phyloP scores from a whole-genome alignment of 2,797 vertebrate species.

The Pelobates cultripes region DNA sequence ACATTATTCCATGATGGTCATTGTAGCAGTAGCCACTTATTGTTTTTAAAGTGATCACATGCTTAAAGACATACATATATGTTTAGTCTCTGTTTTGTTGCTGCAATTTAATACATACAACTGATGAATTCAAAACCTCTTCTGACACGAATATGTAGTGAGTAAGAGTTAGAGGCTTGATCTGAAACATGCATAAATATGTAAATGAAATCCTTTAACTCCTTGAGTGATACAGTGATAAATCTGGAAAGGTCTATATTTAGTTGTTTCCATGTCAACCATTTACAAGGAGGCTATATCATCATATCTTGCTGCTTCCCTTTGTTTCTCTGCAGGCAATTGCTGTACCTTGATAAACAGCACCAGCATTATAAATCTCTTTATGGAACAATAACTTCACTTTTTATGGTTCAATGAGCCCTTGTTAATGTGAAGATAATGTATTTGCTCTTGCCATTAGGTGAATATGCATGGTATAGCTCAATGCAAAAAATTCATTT shows the following conservation, averaged over 20 bases:
- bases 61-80: background rate
- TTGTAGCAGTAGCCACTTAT: background rate
- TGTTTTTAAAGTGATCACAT: background rate
- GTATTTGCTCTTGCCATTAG: background rate
- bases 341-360: conserved; percentile 25
- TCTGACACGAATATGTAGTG: background rate
- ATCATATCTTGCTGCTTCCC: conserved; percentile 33
- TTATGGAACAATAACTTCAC: conserved; percentile 28
- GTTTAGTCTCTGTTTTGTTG: background rate
- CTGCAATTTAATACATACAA: background rate
- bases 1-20: too few species aligned
- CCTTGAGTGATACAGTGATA: conserved; percentile 24
- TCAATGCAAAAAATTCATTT: background rate
- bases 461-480: background rate
- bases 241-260: conserved; percentile 23
- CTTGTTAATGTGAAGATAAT: background rate
- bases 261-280: conserved; percentile 51
- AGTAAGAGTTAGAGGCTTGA: background rate
- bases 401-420: background rate
- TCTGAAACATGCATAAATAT: conserved; percentile 23
- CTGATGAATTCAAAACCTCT: background rate
- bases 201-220: conserved; percentile 30
- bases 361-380: conserved; percentile 26
- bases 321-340: conserved; percentile 24
- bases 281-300: conserved; percentile 15